These are phyloP conservation scores for Chionomys nivalis DNA, from an alignment of 2,113 vertebrate species.

Conservation along the genomic window DNA sequence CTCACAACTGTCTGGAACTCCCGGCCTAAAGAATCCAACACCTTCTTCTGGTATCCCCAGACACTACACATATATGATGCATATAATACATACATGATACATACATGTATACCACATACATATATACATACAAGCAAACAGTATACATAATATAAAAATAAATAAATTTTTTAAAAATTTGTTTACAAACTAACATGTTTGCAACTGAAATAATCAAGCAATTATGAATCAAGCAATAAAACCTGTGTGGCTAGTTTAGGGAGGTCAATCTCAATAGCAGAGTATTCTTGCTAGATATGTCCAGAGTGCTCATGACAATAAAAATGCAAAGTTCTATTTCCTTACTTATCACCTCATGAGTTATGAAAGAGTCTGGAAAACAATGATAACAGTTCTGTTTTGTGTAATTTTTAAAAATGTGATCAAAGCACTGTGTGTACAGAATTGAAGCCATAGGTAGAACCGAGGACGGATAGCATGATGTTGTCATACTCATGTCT, in stretches of 20 bases:
- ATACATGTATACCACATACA: not conserved
- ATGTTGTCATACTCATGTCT: not conserved
- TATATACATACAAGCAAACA: not conserved
- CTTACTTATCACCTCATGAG: not conserved
- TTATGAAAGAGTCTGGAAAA: not conserved
- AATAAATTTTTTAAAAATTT: not conserved
- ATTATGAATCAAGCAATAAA: conserved; percentile 11
- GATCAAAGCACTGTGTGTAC: not conserved
- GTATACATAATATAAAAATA: not conserved
- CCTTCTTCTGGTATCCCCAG: not conserved
- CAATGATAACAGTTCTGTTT: not conserved
- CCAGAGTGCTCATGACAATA: not conserved
- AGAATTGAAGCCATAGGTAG: conserved; percentile 15
- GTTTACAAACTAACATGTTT: not conserved
- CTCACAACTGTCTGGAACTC: not conserved
- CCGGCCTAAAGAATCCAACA: not conserved
- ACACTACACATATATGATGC: not conserved
- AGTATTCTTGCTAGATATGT: not conserved
- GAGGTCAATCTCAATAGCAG: not conserved
- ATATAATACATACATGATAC: not conserved
- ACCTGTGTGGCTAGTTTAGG: not conserved
- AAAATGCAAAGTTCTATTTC: not conserved
- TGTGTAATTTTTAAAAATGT: not conserved
- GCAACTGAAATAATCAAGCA: not conserved
- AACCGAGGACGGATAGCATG: too few species aligned